phyloP scores from a whole-genome alignment of 2,113 vertebrate species.

The cattle (Bos taurus) region DNA sequence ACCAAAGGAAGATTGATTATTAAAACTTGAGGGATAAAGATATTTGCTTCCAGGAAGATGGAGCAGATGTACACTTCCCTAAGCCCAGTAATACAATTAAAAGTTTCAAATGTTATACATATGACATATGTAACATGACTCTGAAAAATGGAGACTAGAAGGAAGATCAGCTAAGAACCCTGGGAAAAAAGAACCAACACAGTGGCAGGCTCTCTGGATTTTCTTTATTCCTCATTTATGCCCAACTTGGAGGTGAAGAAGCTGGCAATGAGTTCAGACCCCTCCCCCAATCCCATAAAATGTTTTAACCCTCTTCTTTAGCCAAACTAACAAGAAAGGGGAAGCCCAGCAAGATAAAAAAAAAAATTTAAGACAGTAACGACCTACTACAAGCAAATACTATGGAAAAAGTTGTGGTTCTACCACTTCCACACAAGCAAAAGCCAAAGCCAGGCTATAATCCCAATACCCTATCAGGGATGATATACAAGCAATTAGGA shows the following conservation, averaged over 20 bases:
- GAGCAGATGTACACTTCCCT: neutral
- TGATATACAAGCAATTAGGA: neutral
- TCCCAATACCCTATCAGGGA: neutral
- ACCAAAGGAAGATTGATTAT: neutral
- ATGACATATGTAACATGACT: neutral
- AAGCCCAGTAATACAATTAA: neutral
- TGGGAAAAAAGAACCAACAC: neutral
- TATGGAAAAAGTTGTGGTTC: neutral
- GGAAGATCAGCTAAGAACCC: neutral
- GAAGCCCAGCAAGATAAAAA: neutral
- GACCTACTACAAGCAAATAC: neutral
- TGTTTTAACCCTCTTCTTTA: neutral
- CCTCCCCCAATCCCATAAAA: neutral
- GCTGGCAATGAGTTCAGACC: neutral
- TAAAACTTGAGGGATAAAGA: slow-evolving; percentile 5
- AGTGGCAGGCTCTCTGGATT: neutral
- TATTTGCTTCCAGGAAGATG: neutral
- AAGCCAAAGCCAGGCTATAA: neutral
- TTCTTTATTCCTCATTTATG: neutral
- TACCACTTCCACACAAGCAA: neutral
- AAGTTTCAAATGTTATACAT: neutral
- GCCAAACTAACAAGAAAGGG: neutral
- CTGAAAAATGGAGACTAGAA: neutral
- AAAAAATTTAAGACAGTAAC: neutral
- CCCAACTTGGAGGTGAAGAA: neutral